Evolutionary conservation across 2,888 invertebrate species (phyloP), one percentile per base, ranked within the genome.

Genomic region (Harpalus rufipes): DNA sequence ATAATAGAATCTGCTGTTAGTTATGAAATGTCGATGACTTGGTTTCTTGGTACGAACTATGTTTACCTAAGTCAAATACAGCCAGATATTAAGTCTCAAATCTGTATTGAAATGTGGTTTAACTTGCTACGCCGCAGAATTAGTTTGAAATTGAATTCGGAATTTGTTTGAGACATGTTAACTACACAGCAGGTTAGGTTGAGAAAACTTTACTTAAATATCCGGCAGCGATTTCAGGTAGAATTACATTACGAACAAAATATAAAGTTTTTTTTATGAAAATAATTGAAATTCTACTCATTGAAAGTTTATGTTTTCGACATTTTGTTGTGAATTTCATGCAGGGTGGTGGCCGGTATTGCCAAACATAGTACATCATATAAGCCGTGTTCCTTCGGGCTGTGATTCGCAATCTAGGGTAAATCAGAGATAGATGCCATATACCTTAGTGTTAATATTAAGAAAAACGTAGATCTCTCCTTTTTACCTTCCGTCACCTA

Each of bases 141-240:
- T 68, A 68, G 68, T 68, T 68, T 68, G 68, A 68, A 68, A 68
- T 68, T 68, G 68, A 68, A 68, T 68, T 68, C 68, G 3, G 39
- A 68, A 68, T 68, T 68, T 68, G 68, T 68, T 39, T 68, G 68
- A 68, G 68, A 39, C 68, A 68, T 14, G 63, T 63, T 25, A 68
- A 68, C 68, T 68, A 68, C 32, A 32, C n/a, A 32, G 14, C 8
- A 63, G 63, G 63, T 63, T 25, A 25, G 63, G 39, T 32, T 12
- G n/a, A 68, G 68, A 68, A 32, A 68, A 68, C 39, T 68, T 68
- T 68, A 68, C 68, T 68, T 68, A 68, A n/a, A 68, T 32, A 68
- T 32, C 68, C 32, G n/a, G 7, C 7, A 25, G 39, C 68, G 14
- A 68, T 68, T 12, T 14, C 68, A 51, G 44, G 44, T 51, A 51